Evolutionary conservation across 1,140 invertebrate genomes (phyloP).

Genomic region (Euwallacea fornicatus): DNA sequence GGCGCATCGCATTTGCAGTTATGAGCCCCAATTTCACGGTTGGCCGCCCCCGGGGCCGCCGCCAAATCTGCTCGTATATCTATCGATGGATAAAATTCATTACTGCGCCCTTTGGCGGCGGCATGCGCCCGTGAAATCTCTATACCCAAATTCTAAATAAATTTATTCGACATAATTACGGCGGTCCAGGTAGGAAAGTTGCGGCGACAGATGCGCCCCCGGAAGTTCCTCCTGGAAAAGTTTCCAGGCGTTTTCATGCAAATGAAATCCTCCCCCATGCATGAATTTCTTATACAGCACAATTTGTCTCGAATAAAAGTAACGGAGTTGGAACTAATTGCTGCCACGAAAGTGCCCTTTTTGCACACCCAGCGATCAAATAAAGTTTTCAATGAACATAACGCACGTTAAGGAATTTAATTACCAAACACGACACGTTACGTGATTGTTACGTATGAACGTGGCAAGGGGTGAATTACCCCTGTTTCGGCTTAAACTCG

Average conservation of each 20-base stretch:
- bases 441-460: slow-evolving; percentile 31
- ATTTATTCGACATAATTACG: slow-evolving; percentile 51
- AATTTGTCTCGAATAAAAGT: too few relatives aligned
- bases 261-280: slow-evolving; percentile 43
- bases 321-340: too few relatives aligned
- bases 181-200: slow-evolving; percentile 41
- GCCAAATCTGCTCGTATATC: slow-evolving; percentile 46
- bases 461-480: slow-evolving; percentile 4
- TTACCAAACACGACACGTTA: slow-evolving; percentile 30
- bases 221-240: slow-evolving; percentile 43
- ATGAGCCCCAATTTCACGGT: slow-evolving; percentile 48
- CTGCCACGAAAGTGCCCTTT: too few relatives aligned
- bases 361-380: too few relatives aligned
- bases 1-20: slow-evolving; percentile 37
- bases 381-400: slow-evolving; percentile 12
- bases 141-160: slow-evolving; percentile 31
- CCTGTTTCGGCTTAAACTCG: slow-evolving; percentile 5
- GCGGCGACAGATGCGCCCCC: slow-evolving; percentile 39
- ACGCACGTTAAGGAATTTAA: slow-evolving; percentile 17
- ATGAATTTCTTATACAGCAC: too few relatives aligned
- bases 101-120: slow-evolving; percentile 35
- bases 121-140: slow-evolving; percentile 14
- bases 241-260: slow-evolving; percentile 46
- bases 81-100: slow-evolving; percentile 50
- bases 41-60: slow-evolving; percentile 42